Evolutionary conservation across 2,888 invertebrate genomes (phyloP).

Genomic region (Schizaphis graminum): DNA sequence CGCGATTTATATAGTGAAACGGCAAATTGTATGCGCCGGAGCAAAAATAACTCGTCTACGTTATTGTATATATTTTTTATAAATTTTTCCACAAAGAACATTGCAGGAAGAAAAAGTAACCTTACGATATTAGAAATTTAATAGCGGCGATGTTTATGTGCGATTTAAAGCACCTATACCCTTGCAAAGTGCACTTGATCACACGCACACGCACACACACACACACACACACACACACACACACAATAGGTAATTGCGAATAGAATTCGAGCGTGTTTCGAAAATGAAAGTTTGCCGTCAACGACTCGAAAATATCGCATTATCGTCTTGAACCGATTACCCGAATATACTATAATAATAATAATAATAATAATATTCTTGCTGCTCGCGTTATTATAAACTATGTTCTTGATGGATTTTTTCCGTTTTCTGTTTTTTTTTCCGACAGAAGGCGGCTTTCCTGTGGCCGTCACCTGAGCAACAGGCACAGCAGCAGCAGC

Average conservation of each 20-base stretch:
- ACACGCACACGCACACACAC: too few species aligned
- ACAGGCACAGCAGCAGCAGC: conserved; percentile 70
- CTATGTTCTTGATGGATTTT: conserved; percentile 46
- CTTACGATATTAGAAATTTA: neutral
- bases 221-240: neutral
- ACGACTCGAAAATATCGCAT: neutral
- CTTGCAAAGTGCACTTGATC: neutral
- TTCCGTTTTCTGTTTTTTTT: conserved; percentile 63
- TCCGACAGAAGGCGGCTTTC: conserved; percentile 73
- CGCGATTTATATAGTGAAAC: neutral
- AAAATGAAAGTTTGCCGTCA: neutral
- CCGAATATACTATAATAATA: too few species aligned
- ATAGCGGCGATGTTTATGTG: neutral
- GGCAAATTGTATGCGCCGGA: neutral
- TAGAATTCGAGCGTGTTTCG: neutral
- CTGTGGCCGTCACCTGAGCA: conserved; percentile 75
- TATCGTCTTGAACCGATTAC: neutral
- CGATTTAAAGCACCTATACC: neutral
- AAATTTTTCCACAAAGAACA: neutral
- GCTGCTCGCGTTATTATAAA: neutral
- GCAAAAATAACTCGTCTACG: neutral
- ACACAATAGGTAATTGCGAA: neutral
- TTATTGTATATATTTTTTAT: conserved; percentile 23
- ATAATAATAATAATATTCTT: neutral
- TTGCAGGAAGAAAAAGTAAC: neutral